Percentiles rank a stretch among this genome's conserved stretches.
phyloP scores from a whole-genome alignment of 1,140 invertebrate species.

The Zaprionus ornatus region DNA sequence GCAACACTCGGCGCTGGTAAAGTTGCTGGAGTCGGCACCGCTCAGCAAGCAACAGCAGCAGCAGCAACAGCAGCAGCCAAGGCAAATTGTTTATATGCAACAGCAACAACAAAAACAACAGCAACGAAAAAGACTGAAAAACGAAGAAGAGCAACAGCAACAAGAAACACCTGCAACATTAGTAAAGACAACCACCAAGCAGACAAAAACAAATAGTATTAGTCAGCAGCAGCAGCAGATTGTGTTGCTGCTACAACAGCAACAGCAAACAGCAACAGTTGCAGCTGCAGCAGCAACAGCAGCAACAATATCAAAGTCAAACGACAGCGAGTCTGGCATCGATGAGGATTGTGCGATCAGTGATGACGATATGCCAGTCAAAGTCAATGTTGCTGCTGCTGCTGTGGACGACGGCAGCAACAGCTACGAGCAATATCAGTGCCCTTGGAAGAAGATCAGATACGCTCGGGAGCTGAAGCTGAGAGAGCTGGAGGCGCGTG shows the following conservation, averaged over 20 bases:
- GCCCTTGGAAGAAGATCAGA: conserved; percentile 83
- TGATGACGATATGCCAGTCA: conserved; percentile 55
- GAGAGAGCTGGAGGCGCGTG: conserved; percentile 58
- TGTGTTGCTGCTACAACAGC: conserved; percentile 66
- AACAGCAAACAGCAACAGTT: conserved; percentile 46
- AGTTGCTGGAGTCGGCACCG: conserved; percentile 79
- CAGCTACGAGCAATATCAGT: conserved; percentile 79
- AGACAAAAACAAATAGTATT: conserved; percentile 75
- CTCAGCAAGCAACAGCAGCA: conserved; percentile 59
- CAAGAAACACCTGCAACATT: conserved; percentile 70
- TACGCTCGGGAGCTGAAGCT: conserved; percentile 81
- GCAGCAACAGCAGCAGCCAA: conserved; percentile 60
- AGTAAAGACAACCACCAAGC: conserved; percentile 75
- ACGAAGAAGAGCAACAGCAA: conserved; percentile 63
- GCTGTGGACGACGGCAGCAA: conserved; percentile 1
- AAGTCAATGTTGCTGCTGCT: conserved; percentile 15
- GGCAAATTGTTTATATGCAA: conserved; percentile 75
- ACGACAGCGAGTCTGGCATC: conserved; percentile 77
- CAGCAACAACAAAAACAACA: conserved; percentile 60
- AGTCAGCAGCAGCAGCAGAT: conserved; percentile 77
- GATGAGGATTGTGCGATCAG: conserved; percentile 71
- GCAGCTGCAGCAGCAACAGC: conserved; percentile 59
- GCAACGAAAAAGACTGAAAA: conserved; percentile 83
- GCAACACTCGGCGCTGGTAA: conserved; percentile 81
- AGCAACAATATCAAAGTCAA: conserved; percentile 71